phyloP scores from a whole-genome alignment of 2,797 vertebrate species.

The Gorsachius magnificus region DNA sequence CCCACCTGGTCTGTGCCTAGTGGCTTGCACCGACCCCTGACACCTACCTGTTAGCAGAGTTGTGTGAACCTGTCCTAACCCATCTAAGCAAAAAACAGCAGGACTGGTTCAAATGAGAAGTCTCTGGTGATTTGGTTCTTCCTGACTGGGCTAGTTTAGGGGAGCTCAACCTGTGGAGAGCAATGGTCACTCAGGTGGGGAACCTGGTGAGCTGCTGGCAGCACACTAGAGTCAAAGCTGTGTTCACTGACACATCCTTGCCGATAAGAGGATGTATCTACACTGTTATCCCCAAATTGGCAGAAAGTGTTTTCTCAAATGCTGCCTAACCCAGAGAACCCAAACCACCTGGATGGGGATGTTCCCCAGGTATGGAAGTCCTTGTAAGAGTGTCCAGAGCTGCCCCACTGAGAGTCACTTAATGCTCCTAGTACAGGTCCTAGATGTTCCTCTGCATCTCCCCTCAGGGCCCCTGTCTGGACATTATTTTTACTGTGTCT shows the following conservation, averaged over 20 bases:
- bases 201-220: neutral
- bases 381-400: neutral
- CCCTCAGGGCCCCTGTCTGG: neutral
- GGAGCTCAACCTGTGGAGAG: neutral
- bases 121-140: neutral
- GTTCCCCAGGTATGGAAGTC: too few relatives aligned
- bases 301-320: neutral
- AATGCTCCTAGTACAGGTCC: neutral
- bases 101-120: neutral
- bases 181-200: fast-evolving
- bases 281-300: neutral
- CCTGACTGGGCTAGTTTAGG: neutral
- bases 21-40: neutral
- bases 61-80: neutral
- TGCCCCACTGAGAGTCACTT: neutral
- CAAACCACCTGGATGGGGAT: neutral
- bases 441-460: neutral
- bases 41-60: neutral
- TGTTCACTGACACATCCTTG: neutral
- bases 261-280: neutral
- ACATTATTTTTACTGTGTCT: neutral
- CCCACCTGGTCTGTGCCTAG: neutral
- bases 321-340: neutral
- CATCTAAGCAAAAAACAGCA: neutral
- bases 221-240: neutral